Evolutionary conservation across 2,888 invertebrate genomes (phyloP).

Genomic region (Hirtodrosophila cameraria): DNA sequence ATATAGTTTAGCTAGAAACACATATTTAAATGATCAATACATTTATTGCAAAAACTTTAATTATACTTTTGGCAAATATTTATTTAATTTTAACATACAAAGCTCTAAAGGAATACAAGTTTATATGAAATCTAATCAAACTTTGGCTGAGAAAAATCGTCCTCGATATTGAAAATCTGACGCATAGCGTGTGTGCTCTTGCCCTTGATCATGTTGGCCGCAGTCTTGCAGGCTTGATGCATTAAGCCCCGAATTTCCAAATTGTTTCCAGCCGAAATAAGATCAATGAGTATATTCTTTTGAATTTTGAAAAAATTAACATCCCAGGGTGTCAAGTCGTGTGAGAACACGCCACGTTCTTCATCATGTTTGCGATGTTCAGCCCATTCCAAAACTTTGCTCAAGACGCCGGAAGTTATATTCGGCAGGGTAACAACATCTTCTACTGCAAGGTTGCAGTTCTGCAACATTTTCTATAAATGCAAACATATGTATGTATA

Average conservation of each 20-base stretch:
- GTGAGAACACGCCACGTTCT: slow-evolving; percentile 31
- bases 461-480: slow-evolving; percentile 43
- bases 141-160: slow-evolving; percentile 1
- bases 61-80: too few relatives aligned
- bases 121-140: too few relatives aligned
- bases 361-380: slow-evolving; percentile 43
- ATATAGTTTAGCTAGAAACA: too few relatives aligned
- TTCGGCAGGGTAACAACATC: slow-evolving; percentile 56
- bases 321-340: slow-evolving; percentile 47
- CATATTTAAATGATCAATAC: too few relatives aligned
- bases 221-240: slow-evolving; percentile 48
- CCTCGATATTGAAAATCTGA: slow-evolving; percentile 46
- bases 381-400: slow-evolving; percentile 50
- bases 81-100: too few relatives aligned
- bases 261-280: slow-evolving; percentile 54
- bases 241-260: slow-evolving; percentile 51
- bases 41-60: too few relatives aligned
- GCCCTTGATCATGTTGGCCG: slow-evolving; percentile 55
- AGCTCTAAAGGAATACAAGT: too few relatives aligned
- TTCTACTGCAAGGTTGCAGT: slow-evolving; percentile 40
- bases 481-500: not conserved
- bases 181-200: slow-evolving; percentile 56
- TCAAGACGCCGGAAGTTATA: slow-evolving; percentile 42
- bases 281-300: slow-evolving; percentile 46
- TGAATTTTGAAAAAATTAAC: slow-evolving; percentile 48